Percentiles rank a stretch among this genome's conserved stretches.
These are phyloP conservation scores for Selenia dentaria DNA, from an alignment of 2,888 invertebrate species.

Conservation along the genomic window DNA sequence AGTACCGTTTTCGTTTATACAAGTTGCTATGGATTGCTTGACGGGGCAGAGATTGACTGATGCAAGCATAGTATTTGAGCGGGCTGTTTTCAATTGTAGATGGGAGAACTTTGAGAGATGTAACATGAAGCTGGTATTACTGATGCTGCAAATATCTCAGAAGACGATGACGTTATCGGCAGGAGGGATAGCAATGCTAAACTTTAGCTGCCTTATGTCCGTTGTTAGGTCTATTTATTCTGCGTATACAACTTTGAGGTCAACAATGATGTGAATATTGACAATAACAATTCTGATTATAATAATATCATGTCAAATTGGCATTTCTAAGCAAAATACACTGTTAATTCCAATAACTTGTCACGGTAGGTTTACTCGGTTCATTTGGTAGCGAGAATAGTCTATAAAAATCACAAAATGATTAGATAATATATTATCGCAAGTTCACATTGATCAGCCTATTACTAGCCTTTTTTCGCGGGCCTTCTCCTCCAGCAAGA, in stretches of 20 bases:
- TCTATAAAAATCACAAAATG: too few species aligned
- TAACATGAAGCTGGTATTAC: slow-evolving; percentile 54
- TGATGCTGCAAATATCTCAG: slow-evolving; percentile 58
- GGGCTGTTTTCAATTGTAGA: slow-evolving; percentile 55
- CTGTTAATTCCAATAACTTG: too few species aligned
- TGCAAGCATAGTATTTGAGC: slow-evolving; percentile 49
- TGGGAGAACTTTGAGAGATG: slow-evolving; percentile 62
- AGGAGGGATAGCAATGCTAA: slow-evolving; percentile 54
- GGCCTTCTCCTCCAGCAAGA: too few species aligned
- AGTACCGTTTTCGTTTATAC: slow-evolving; percentile 49
- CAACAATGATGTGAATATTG: too few species aligned
- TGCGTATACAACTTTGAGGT: slow-evolving; percentile 58
- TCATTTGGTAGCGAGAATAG: too few species aligned
- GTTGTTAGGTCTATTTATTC: slow-evolving; percentile 57
- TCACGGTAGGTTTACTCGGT: too few species aligned
- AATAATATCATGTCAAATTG: too few species aligned
- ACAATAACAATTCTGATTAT: too few species aligned
- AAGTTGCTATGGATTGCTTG: slow-evolving; percentile 56
- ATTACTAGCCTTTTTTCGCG: too few species aligned
- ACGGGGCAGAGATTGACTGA: slow-evolving; percentile 60
- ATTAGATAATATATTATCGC: too few species aligned
- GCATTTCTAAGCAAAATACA: too few species aligned
- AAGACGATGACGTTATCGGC: slow-evolving; percentile 57
- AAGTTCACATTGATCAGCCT: too few species aligned
- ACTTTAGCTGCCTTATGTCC: slow-evolving; percentile 53